Base-by-base conservation (phyloP, 2,797 vertebrate species). In the Sebastes aleutianus region DNA sequence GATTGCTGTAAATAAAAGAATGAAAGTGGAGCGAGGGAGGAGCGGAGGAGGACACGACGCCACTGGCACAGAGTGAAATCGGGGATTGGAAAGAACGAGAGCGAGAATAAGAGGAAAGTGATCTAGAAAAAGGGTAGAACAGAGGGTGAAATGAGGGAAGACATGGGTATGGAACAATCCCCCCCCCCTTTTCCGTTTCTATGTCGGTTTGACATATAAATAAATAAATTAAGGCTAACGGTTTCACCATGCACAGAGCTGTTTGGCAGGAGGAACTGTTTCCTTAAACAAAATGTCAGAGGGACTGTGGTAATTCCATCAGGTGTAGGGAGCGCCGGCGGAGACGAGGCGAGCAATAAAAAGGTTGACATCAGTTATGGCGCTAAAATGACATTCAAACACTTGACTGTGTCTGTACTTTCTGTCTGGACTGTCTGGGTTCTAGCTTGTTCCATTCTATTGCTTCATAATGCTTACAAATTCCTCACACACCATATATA, bases 1-100 rank as follows among this genome's bases (percentile, higher is more conserved):
- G 90, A 90, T 82, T 90, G 87, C 83, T 84, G 86, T 91, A 91
- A 91, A 88, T 89, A 87, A 93, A 87, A 82, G 85, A 85, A 75
- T 66, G 79, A 80, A 86, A 88, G 84, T 77, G 54, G 73, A 79
- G 14, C 6, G 68, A 75, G 83, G 84, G 84, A 79, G 54, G 73
- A 79, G 14, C 6, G 73, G 77, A 85, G 84, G 86, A 85, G 39
- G 85, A 81, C 47, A 13, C 4, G 2, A 29, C 50, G 66, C 71
- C 3, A 36, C 74, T 63, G 75, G 85, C 80, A 79, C 66, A 31
- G 29, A 64, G 34, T 2, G 24, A 67, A 39, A 64, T 32, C 14
- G 8, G 56, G 39, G 32, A 70, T 18, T 39, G 63, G 69, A 76
- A 29, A 39, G 47, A 79, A 73, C 3, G 20, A 81, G 18, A 61